A percentile compares a stretch with the other conserved stretches of the same genome.
These are phyloP conservation scores for Lampropteryx suffumata DNA, from an alignment of 2,888 invertebrate species.

Conservation along the genomic window DNA sequence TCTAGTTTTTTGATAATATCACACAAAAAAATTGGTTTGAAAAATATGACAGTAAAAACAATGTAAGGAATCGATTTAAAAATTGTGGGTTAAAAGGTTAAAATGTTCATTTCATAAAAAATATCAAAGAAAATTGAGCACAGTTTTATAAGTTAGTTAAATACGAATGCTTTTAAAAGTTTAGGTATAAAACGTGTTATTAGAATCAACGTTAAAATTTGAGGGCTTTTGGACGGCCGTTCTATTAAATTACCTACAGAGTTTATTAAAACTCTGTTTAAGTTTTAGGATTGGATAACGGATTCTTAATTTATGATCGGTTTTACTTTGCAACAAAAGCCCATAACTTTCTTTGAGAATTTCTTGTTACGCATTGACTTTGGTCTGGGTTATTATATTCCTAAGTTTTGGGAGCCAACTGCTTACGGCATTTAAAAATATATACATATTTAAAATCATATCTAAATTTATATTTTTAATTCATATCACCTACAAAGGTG, in stretches of 20 bases:
- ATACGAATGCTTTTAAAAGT: constrained; percentile 13
- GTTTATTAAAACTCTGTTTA: constrained; percentile 62
- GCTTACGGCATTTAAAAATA: not conserved
- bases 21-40: no score
- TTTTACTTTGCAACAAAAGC: constrained; percentile 64
- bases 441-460: no score
- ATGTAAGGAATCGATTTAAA: no score
- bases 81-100: no score
- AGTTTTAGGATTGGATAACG: constrained; percentile 57
- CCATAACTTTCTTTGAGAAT: constrained; percentile 62
- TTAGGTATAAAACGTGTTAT: constrained; percentile 12
- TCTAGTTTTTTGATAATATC: no score
- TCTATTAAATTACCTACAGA: constrained; percentile 59
- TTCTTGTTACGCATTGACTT: constrained; percentile 52
- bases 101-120: no score
- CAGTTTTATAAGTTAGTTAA: no score
- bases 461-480: no score
- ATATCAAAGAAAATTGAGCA: no score
- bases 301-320: constrained; percentile 68
- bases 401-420: constrained; percentile 23
- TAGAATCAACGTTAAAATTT: constrained; percentile 15
- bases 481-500: no score
- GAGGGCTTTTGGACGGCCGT: constrained; percentile 38
- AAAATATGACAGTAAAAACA: no score
- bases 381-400: constrained; percentile 53